Evolutionary conservation across 2,888 invertebrate species (phyloP), one percentile per base, ranked within the genome.

Genomic region (Crematogaster levior): DNA sequence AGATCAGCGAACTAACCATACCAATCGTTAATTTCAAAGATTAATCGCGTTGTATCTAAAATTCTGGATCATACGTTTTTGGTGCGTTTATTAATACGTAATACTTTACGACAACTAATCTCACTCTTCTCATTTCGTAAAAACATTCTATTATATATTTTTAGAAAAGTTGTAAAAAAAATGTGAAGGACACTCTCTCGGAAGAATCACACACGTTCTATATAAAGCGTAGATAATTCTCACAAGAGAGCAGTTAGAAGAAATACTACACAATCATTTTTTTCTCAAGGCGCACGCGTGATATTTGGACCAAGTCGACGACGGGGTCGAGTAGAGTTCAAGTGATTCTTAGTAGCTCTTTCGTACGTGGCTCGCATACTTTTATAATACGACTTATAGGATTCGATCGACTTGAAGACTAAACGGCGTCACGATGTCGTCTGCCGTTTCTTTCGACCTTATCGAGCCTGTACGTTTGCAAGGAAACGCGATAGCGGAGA

Each of bases 381-480:
- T 89, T 89, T 75, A 80, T 87, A 81, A 82, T 74, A 75, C 81
- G 81, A 65, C 82, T 81, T 84, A 86, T 84, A 82, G 82, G 74
- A 66, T 81, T 61, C 66, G 58, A 72, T 66, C 77, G 77, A 37
- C 56, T 43, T n/a, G 27, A 53, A 61, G 63, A 82, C 56, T 80
- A 80, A n/a, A 86, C 48, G 79, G 58, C 87, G 84, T 63, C 84
- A 48, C 70, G 61, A 40, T 72, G 84, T 75, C 85, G 83, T 72
- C 79, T 51, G 46, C n/a, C 27, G 40, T 82, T 73, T 63, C 66
- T 81, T 70, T 81, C 43, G 48, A 40, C 43, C 60, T 90, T 90
- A 90, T 90, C 89, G 85, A 82, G 75, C 53, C 72, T 48, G 58
- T 81, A 73, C 84, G 83, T 85, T 89, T 88, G 85, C 84, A 73